Base-by-base conservation (phyloP, 2,888 invertebrate genomes). In the Drosophila mayaguana region DNA sequence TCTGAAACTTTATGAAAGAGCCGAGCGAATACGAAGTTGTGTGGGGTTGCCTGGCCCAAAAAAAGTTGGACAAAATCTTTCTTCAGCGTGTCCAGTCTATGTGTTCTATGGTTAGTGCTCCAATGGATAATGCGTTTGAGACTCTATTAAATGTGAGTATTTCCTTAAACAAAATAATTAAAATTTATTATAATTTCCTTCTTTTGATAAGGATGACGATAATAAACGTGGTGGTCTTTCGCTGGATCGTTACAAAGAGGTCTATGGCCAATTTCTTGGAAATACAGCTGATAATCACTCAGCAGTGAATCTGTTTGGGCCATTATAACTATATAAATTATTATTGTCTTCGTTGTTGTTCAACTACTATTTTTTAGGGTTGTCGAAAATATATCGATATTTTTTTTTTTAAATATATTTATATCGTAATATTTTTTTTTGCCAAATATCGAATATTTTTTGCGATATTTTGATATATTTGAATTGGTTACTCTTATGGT, bases 231-330 rank as follows among this genome's bases (percentile, higher is more conserved):
- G 97, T 38, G 97, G 97, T 6, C 93, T 97, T 53, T 96, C 96
- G 3, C 91, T 97, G 68, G 94, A 96, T 7, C 94, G 97, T 91
- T 97, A 97, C 91, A 96, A 97, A 92, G 97, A 97, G 91, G 94
- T 97, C 4, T 97, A 97, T 91, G 96, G 96, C 0, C 95, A 96
- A 92, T 97, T 96, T 93, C 94, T 97, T 71, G 96, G 97, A 32
- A 96, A 97, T 92, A 95, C 95, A 42, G 95, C 94, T 79, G 96
- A 96, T 64, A 94, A 95, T 82, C 95, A 95, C 89, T 94, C 95
- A 70, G 96, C 96, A 45, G 95, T 96, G 60, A 95, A 96, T 88
- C 94, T 97, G 18, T 97, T 97, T 92, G 97, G 97, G 50, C 97
- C 97, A 43, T 93, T 97, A 88, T 92, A 92, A 92, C 63, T 74